phyloP scores from a whole-genome alignment of 2,797 vertebrate genomes.

The Chiloscyllium punctatum region DNA sequence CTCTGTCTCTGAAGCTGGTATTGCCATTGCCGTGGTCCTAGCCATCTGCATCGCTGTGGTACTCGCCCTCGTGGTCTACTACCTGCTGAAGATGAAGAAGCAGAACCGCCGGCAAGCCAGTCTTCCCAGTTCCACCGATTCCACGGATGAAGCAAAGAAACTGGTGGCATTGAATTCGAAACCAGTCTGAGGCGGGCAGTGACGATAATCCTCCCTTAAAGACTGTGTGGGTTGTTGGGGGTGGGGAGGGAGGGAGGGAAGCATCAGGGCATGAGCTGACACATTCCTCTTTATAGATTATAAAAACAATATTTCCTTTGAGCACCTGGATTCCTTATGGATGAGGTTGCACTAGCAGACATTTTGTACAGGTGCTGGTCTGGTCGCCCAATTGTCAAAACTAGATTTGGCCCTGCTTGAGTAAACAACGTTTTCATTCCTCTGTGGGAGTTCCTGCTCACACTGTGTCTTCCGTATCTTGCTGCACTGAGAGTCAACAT shows the following conservation, averaged over 20 bases:
- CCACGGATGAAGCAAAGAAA: not conserved
- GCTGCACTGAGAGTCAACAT: not conserved
- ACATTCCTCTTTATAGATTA: not conserved
- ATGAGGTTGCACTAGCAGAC: not conserved
- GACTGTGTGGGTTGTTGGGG: not conserved
- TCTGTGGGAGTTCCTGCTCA: not conserved
- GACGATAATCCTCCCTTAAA: not conserved
- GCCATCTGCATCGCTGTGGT: not conserved
- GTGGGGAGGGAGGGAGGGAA: not conserved
- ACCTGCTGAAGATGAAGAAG: constrained; percentile 30
- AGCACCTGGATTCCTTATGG: not conserved
- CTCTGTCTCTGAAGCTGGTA: not conserved
- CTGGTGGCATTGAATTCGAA: not conserved
- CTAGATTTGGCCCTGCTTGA: not conserved
- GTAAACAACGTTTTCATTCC: not conserved
- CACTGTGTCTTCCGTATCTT: too few relatives aligned
- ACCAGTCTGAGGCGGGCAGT: not conserved
- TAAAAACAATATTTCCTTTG: not conserved
- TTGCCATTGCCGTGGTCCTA: constrained; percentile 24
- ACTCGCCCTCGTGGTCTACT: not conserved
- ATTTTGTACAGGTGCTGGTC: too few relatives aligned
- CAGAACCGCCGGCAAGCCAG: not conserved
- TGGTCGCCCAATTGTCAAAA: not conserved
- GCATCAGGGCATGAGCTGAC: not conserved
- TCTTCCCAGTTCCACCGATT: not conserved